A percentile compares a stretch with the other conserved stretches of the same genome.
phyloP scores from a whole-genome alignment of 2,797 vertebrate species.

The Oryzias dopingdopingensis region DNA sequence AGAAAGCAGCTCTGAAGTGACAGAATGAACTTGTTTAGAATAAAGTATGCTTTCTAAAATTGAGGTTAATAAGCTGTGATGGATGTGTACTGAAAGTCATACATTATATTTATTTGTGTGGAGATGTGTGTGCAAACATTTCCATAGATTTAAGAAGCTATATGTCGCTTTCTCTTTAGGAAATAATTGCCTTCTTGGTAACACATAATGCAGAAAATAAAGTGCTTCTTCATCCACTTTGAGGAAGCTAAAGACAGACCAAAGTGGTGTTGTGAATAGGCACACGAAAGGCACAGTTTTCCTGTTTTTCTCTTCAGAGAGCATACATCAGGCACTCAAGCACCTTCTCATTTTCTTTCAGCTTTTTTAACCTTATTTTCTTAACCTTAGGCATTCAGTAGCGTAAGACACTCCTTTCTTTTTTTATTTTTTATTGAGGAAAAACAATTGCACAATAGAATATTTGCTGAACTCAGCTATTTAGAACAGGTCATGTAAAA shows the following conservation, averaged over 20 bases:
- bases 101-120: slow-evolving; percentile 1
- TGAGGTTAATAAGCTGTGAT: background rate
- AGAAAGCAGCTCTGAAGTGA: background rate
- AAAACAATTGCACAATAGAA: background rate
- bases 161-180: slow-evolving; percentile 10
- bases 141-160: slow-evolving; percentile 7
- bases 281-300: slow-evolving; percentile 23
- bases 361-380: slow-evolving; percentile 9
- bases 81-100: slow-evolving; percentile 5
- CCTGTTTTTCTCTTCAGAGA: slow-evolving; percentile 41
- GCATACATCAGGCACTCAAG: slow-evolving; percentile 7
- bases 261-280: slow-evolving; percentile 34
- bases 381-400: background rate
- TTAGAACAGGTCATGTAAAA: too few relatives aligned
- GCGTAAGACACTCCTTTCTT: background rate
- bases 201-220: slow-evolving; percentile 28
- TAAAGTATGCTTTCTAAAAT: background rate
- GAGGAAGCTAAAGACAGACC: slow-evolving; percentile 28
- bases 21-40: too few relatives aligned
- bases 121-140: background rate
- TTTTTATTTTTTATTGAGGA: background rate
- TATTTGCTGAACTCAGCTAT: too few relatives aligned
- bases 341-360: background rate
- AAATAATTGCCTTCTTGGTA: slow-evolving; percentile 10
- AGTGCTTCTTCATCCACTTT: slow-evolving; percentile 29